These are phyloP conservation scores for Champsocephalus gunnari DNA, from an alignment of 2,797 vertebrate genomes.

Conservation along the genomic window DNA sequence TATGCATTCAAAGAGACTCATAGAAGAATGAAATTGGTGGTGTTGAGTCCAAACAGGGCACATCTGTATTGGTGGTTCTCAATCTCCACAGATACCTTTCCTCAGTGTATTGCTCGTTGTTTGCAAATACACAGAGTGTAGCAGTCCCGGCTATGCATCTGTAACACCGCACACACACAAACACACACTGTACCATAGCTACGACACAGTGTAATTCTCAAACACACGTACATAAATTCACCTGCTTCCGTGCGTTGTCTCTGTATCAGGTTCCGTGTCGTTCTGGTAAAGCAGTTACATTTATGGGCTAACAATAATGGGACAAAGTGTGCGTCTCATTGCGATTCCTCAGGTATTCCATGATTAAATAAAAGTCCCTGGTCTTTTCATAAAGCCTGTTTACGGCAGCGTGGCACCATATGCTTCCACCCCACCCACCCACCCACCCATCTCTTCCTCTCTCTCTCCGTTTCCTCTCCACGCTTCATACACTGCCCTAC, in stretches of 20 bases:
- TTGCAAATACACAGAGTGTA: slow-evolving; percentile 61
- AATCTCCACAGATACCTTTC: slow-evolving; percentile 28
- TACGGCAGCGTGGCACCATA: slow-evolving; percentile 85
- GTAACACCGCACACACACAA: slow-evolving; percentile 41
- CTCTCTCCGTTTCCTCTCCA: slow-evolving; percentile 36
- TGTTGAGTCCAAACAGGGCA: slow-evolving; percentile 27
- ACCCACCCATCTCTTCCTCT: slow-evolving; percentile 51
- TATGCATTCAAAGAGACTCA: slow-evolving; percentile 9
- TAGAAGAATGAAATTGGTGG: slow-evolving; percentile 18
- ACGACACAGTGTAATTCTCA: slow-evolving; percentile 43
- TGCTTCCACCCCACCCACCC: slow-evolving; percentile 68
- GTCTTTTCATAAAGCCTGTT: slow-evolving; percentile 91
- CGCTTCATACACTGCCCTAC: slow-evolving; percentile 52
- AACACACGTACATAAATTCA: slow-evolving; percentile 77
- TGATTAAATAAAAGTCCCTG: slow-evolving; percentile 91
- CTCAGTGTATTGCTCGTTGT: slow-evolving; percentile 47
- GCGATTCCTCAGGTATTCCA: slow-evolving; percentile 86
- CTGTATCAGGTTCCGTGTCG: slow-evolving; percentile 63
- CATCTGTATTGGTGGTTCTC: slow-evolving; percentile 46
- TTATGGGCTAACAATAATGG: slow-evolving; percentile 84
- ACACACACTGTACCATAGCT: slow-evolving; percentile 38
- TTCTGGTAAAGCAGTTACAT: slow-evolving; percentile 80
- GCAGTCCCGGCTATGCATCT: slow-evolving; percentile 65
- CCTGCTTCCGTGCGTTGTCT: slow-evolving; percentile 68
- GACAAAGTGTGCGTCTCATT: slow-evolving; percentile 79